phyloP scores from a whole-genome alignment of 1,140 invertebrate genomes.

The Protaetia brevitarsis region DNA sequence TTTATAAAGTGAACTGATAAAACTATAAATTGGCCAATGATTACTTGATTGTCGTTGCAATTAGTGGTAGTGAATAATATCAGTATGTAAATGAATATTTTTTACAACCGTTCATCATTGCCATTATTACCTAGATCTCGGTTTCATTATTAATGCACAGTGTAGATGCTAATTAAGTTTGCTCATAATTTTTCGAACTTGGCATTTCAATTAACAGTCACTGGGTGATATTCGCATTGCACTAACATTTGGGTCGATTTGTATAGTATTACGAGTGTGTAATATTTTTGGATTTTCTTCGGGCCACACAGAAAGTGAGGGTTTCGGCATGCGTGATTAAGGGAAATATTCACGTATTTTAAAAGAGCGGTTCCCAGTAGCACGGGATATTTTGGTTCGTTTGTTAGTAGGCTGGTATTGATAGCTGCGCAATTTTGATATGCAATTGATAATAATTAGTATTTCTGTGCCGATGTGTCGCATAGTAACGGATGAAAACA shows the following conservation, averaged over 20 bases:
- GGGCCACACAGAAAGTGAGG: not conserved
- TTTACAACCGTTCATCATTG: too few species aligned
- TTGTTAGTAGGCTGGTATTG: not conserved
- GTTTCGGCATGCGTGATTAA: not conserved
- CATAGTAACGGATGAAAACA: too few species aligned
- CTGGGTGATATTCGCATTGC: not conserved
- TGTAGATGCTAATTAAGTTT: too few species aligned
- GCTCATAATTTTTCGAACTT: too few species aligned
- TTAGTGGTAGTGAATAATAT: too few species aligned
- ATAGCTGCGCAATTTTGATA: not conserved
- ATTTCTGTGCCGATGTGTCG: not conserved
- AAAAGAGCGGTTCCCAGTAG: not conserved
- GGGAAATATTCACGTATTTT: not conserved
- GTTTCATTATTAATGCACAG: too few species aligned
- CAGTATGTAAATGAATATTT: too few species aligned
- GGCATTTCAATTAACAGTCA: conserved; percentile 1
- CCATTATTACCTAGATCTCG: too few species aligned
- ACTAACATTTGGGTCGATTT: conserved; percentile 8
- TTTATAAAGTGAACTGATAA: too few species aligned
- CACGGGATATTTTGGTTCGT: conserved; percentile 2
- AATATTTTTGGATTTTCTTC: not conserved
- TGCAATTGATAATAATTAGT: conserved; percentile 7
- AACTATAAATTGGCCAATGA: too few species aligned
- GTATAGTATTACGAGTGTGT: conserved; percentile 5
- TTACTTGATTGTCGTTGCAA: too few species aligned